phyloP scores from a whole-genome alignment of 2,888 invertebrate species.

The Drosophila birchii region DNA sequence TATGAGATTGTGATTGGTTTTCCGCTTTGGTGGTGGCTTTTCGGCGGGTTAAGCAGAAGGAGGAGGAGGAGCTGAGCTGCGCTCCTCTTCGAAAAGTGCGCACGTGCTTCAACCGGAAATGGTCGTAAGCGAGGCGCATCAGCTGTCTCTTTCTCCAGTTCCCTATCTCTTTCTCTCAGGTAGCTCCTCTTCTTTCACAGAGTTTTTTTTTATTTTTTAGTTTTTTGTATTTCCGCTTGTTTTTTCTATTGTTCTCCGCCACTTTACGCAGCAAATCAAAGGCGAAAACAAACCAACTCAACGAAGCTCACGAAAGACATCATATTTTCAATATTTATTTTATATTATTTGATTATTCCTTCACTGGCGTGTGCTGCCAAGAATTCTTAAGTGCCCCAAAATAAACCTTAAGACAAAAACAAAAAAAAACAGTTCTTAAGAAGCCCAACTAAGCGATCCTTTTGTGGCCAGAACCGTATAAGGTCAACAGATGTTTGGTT shows the following conservation, averaged over 20 bases:
- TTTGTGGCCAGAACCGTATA: conserved; percentile 61
- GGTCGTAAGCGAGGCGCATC: conserved; percentile 80
- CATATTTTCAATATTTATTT: conserved; percentile 39
- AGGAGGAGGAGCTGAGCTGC: conserved; percentile 27
- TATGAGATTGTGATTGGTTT: conserved; percentile 51
- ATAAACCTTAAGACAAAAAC: background rate
- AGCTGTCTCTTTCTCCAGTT: conserved; percentile 48
- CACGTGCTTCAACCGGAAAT: conserved; percentile 84
- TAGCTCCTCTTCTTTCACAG: conserved; percentile 46
- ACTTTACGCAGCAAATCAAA: conserved; percentile 76
- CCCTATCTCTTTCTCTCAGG: conserved; percentile 36
- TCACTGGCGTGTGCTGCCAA: conserved; percentile 55
- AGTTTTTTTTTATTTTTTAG: conserved; percentile 40
- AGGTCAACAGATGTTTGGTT: conserved; percentile 73
- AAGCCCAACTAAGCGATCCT: conserved; percentile 55
- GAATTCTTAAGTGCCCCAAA: conserved; percentile 73
- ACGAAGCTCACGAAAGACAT: conserved; percentile 24
- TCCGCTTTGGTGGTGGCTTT: conserved; percentile 50
- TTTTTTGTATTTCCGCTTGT: conserved; percentile 70
- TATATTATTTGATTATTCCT: conserved; percentile 36
- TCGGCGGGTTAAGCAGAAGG: conserved; percentile 29
- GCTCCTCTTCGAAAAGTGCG: conserved; percentile 51
- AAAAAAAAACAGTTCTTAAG: conserved; percentile 5
- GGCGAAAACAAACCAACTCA: conserved; percentile 19
- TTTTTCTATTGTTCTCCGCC: conserved; percentile 75